These are phyloP conservation scores for Neelides folsomi DNA, from an alignment of 2,888 invertebrate genomes.

Conservation along the genomic window DNA sequence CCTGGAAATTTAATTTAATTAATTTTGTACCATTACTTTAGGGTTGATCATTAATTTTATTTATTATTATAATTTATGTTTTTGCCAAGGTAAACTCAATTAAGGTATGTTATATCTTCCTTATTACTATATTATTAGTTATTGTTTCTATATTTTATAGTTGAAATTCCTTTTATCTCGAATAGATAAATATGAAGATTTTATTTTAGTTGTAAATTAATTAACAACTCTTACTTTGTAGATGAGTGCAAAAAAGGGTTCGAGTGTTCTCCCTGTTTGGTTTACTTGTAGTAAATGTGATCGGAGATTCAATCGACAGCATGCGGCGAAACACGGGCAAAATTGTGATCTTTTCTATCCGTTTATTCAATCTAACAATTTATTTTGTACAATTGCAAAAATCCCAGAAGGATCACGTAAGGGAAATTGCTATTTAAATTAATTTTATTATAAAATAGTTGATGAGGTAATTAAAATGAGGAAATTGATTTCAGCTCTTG, in stretches of 20 bases:
- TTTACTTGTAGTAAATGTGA: conserved; percentile 22
- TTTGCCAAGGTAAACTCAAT: too few relatives aligned
- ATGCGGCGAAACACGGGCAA: conserved; percentile 20
- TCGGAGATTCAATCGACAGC: conserved; percentile 13
- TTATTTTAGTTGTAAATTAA: too few relatives aligned
- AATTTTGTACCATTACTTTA: too few relatives aligned
- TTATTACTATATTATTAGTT: too few relatives aligned
- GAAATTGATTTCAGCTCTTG: conserved; percentile 15
- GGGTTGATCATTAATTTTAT: too few relatives aligned
- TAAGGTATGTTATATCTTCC: too few relatives aligned
- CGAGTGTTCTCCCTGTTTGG: conserved; percentile 12
- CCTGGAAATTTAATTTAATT: too few relatives aligned
- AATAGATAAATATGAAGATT: too few relatives aligned
- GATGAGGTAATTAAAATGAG: neutral
- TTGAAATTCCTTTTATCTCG: too few relatives aligned
- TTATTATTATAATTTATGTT: too few relatives aligned
- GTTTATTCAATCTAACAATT: conserved; percentile 8
- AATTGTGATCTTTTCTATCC: conserved; percentile 20
- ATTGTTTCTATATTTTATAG: too few relatives aligned
- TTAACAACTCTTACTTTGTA: neutral
- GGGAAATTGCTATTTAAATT: neutral
- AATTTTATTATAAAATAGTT: neutral
- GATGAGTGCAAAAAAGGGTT: conserved; percentile 24
- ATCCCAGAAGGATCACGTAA: conserved; percentile 17
- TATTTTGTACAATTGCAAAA: conserved; percentile 10